These are phyloP conservation scores for Parascotia fuliginaria DNA, from an alignment of 2,888 invertebrate genomes.

Conservation along the genomic window DNA sequence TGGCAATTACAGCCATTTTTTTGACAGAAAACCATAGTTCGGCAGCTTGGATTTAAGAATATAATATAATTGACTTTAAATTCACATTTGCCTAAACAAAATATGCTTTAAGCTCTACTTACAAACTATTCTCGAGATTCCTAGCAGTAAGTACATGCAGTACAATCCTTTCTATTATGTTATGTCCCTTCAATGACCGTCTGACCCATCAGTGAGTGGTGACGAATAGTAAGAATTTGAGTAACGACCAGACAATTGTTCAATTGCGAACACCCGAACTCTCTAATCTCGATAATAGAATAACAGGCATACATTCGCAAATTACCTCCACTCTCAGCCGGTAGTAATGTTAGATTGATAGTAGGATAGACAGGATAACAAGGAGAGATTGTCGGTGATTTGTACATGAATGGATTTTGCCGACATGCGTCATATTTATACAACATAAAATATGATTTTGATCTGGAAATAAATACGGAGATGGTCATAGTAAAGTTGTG, in stretches of 20 bases:
- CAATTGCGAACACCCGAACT: constrained; percentile 68
- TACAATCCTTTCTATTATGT: constrained; percentile 6
- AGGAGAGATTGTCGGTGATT: constrained; percentile 36
- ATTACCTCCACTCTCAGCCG: constrained; percentile 51
- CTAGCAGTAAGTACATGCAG: background rate
- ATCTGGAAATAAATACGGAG: background rate
- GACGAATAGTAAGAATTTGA: constrained; percentile 61
- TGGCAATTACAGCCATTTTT: too few relatives aligned
- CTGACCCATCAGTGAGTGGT: constrained; percentile 50
- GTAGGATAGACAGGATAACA: constrained; percentile 29
- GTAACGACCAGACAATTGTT: constrained; percentile 66
- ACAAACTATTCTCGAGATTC: constrained; percentile 2
- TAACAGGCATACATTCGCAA: constrained; percentile 67
- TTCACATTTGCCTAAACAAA: too few relatives aligned
- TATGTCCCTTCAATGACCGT: constrained; percentile 34
- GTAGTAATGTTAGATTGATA: constrained; percentile 30
- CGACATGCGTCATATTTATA: background rate
- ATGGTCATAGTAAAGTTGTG: too few relatives aligned
- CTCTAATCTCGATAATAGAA: constrained; percentile 71
- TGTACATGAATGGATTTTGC: constrained; percentile 14
- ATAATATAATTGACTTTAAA: too few relatives aligned
- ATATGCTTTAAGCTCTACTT: constrained; percentile 2
- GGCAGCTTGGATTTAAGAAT: too few relatives aligned
- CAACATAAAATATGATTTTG: background rate
- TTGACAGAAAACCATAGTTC: too few relatives aligned